Conservation (phyloP, 37 sponge, comb jelly and placozoan species). For the Bolinopsis microptera region DNA sequence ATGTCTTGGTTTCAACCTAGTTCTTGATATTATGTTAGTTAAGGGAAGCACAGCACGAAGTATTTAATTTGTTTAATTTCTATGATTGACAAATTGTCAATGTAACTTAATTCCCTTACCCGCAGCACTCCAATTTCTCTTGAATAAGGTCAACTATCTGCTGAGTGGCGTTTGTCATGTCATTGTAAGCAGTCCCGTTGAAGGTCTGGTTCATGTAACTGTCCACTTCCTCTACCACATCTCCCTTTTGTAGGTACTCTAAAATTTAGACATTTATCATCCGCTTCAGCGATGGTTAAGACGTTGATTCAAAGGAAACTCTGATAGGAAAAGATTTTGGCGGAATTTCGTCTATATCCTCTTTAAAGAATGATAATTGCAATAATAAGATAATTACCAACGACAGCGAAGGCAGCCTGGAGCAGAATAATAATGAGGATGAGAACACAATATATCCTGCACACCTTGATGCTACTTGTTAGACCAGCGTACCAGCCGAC, state of each 20-base stretch:
- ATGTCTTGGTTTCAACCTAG: no score
- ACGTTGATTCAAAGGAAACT: no score
- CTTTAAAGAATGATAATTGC: no score
- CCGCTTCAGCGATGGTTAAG: no score
- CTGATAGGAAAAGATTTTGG: no score
- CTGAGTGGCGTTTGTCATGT: background rate
- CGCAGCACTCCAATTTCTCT: background rate
- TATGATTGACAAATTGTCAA: no score
- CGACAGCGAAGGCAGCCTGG: background rate
- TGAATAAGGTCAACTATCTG: background rate
- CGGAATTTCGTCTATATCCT: no score
- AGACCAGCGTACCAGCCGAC: slow-evolving; percentile 1
- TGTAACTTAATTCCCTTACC: no score
- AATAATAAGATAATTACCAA: background rate
- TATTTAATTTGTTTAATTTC: background rate
- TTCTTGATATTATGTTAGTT: no score
- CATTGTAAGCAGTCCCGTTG: slow-evolving; percentile 4
- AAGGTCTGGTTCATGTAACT: slow-evolving; percentile 17
- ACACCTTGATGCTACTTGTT: background rate
- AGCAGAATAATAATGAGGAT: background rate
- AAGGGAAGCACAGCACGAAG: no score
- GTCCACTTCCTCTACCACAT: background rate
- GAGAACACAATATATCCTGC: background rate
- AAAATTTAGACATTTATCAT: background rate
- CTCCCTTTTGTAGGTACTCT: background rate